These are phyloP conservation scores for Chymomyza costata DNA, from an alignment of 1,140 invertebrate species.

Conservation along the genomic window DNA sequence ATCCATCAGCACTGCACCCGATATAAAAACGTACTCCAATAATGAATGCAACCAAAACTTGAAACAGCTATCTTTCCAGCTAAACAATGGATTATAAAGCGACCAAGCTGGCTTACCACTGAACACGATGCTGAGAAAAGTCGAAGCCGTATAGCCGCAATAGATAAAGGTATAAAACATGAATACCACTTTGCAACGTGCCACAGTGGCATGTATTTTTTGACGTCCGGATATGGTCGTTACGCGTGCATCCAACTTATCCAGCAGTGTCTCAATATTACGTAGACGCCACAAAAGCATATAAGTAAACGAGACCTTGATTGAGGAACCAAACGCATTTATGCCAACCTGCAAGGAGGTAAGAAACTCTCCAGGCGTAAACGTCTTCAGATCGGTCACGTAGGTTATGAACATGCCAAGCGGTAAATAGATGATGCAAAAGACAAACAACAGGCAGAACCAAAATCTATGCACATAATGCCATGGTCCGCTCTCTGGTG, in stretches of 20 bases:
- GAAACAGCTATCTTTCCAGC: background rate
- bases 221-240: constrained; percentile 3
- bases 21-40: constrained; percentile 8
- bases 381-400: constrained; percentile 23
- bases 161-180: constrained; percentile 25
- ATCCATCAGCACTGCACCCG: constrained; percentile 6
- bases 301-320: constrained; percentile 17
- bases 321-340: constrained; percentile 25
- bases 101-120: constrained; percentile 13
- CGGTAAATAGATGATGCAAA: constrained; percentile 27
- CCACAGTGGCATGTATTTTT: constrained; percentile 25
- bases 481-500: too few relatives aligned
- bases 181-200: constrained; percentile 24
- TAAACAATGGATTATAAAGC: constrained; percentile 9
- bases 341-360: constrained; percentile 39
- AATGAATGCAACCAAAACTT: background rate
- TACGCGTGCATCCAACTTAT: constrained; percentile 23
- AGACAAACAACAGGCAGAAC: too few relatives aligned
- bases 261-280: constrained; percentile 21
- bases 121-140: constrained; percentile 11
- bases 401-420: constrained; percentile 33
- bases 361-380: constrained; percentile 42
- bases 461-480: too few relatives aligned
- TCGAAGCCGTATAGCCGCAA: constrained; percentile 13
- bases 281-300: constrained; percentile 33